Conservation (phyloP, 1,140 invertebrate species). For the Capitella teleta region DNA sequence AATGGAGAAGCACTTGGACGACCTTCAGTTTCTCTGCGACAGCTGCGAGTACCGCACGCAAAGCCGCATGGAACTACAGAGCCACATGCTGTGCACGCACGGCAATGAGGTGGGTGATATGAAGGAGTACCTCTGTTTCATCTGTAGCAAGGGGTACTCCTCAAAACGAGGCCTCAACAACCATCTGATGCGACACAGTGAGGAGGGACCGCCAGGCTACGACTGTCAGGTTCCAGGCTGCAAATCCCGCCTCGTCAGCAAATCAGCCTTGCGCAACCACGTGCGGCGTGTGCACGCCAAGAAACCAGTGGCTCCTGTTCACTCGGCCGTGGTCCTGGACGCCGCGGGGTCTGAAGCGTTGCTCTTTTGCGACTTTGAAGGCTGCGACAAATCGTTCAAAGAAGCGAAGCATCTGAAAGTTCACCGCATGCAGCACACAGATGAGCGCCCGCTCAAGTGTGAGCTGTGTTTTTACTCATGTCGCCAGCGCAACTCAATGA, state of each 20-base stretch:
- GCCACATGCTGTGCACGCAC: conserved; percentile 10
- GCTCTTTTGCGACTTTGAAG: conserved; percentile 12
- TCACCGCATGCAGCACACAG: conserved; percentile 67
- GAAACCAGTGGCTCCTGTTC: neutral
- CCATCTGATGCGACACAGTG: conserved; percentile 6
- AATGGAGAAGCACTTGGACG: neutral
- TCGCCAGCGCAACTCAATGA: conserved; percentile 31
- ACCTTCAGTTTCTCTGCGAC: conserved; percentile 6
- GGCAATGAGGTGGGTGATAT: conserved; percentile 9
- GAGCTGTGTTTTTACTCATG: conserved; percentile 44
- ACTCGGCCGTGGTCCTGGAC: no score
- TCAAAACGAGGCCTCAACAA: neutral
- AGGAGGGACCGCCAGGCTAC: conserved; percentile 4
- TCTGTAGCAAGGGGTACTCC: conserved; percentile 7
- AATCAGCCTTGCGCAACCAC: conserved; percentile 2
- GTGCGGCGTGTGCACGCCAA: conserved; percentile 1
- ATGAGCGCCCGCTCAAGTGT: conserved; percentile 71
- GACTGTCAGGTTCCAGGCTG: neutral
- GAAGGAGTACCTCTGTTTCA: conserved; percentile 8
- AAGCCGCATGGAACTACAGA: conserved; percentile 4
- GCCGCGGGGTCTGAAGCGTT: no score
- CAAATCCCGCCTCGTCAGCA: neutral
- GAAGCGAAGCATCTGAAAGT: conserved; percentile 53
- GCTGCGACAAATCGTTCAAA: conserved; percentile 32
- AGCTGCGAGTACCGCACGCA: neutral